Conservation (phyloP, 2,888 invertebrate genomes). For the Altica lythri region DNA sequence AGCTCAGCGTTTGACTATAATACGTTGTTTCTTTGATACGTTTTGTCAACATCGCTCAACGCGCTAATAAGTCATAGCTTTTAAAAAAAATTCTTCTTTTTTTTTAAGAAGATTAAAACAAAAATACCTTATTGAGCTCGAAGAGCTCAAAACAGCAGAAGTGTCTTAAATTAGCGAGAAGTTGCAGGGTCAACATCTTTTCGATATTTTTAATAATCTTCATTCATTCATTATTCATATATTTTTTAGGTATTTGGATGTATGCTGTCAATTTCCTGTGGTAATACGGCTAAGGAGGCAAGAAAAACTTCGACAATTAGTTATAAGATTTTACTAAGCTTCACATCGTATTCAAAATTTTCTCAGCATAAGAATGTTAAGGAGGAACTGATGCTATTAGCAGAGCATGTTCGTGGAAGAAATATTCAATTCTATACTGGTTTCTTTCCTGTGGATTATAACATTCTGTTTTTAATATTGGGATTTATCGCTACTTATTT, state of each 20-base stretch:
- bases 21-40: too few relatives aligned
- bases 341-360: constrained; percentile 18
- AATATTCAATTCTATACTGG: constrained; percentile 29
- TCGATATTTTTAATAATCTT: too few relatives aligned
- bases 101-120: too few relatives aligned
- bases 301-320: constrained; percentile 29
- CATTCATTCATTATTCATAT: too few relatives aligned
- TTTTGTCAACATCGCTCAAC: too few relatives aligned
- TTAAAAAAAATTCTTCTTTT: too few relatives aligned
- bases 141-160: too few relatives aligned
- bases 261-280: constrained; percentile 23
- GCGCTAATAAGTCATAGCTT: too few relatives aligned
- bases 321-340: constrained; percentile 30
- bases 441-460: constrained; percentile 31
- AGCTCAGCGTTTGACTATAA: too few relatives aligned
- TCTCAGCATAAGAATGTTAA: constrained; percentile 16
- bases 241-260: constrained; percentile 27
- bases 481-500: constrained; percentile 29
- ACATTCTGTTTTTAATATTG: constrained; percentile 29
- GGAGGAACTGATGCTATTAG: constrained; percentile 32
- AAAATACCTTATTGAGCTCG: too few relatives aligned
- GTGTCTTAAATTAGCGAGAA: too few relatives aligned
- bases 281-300: constrained; percentile 26
- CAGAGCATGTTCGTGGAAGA: constrained; percentile 29
- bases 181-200: too few relatives aligned